Conservation (phyloP, 2,797 vertebrate genomes). For the Stomatorhinus walkeri region DNA sequence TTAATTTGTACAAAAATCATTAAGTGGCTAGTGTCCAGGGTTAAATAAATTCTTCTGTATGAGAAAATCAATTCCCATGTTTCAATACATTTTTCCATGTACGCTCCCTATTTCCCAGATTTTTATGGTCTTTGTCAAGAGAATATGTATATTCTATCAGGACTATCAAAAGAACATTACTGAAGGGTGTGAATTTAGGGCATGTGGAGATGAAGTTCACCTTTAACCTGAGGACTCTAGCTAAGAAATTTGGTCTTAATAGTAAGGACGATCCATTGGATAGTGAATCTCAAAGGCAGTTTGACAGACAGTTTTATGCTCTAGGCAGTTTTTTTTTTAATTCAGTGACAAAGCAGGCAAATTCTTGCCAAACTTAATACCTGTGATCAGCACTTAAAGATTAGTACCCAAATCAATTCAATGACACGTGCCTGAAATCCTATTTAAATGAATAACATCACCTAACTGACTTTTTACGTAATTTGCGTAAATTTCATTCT, state of each 20-base stretch:
- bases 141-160: not conserved
- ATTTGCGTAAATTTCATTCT: not conserved
- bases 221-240: not conserved
- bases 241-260: not conserved
- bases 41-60: not conserved
- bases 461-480: not conserved
- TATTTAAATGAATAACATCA: not conserved
- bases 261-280: not conserved
- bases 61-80: not conserved
- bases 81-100: slow-evolving; percentile 1
- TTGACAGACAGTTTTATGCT: not conserved
- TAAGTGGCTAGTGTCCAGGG: not conserved
- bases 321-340: not conserved
- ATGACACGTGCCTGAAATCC: not conserved
- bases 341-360: not conserved
- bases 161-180: not conserved
- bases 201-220: not conserved
- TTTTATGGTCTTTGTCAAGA: not conserved
- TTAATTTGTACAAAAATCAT: slow-evolving; percentile 13
- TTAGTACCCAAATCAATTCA: not conserved
- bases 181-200: not conserved
- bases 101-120: not conserved
- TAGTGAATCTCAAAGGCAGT: not conserved
- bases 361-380: not conserved
- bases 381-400: not conserved